Evolutionary conservation across 2,888 invertebrate genomes (phyloP), one percentile per base, ranked within the genome.

Genomic region (Oscheius sp.): DNA sequence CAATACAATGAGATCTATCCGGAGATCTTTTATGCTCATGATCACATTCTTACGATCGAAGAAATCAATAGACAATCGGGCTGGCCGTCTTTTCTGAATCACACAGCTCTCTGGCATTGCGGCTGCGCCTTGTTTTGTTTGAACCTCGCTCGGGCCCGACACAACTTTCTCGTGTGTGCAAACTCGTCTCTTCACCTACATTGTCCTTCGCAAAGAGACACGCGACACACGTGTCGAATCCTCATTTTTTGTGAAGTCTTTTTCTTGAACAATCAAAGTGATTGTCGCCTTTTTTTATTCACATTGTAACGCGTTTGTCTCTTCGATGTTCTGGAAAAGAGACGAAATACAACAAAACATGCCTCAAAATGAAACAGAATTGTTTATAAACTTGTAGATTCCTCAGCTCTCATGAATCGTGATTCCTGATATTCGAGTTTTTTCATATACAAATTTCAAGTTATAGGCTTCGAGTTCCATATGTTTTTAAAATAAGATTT

Each of bases 181-280:
- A 59, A 59, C 59, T 59, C 41, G 57, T 57, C 57, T 57, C 59
- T 41, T 59, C 59, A 41, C 41, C 41, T 59, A 59, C 59, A 59
- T 59, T 59, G 41, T 59, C 57, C 56, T 9, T 32, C 36, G 28
- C 4, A n/a, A 28, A 8, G 12, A 50, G 24, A 20, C 30, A 54
- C 6, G 30, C 8, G 51, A 51, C 6, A 30, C 28, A 32, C n/a
- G 51, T 32, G 17, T 14, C 14, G n/a, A n/a, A n/a, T n/a, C n/a
- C n/a, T n/a, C n/a, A n/a, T n/a, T n/a, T n/a, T 36, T 36, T 36
- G 9, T 12, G 14, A 36, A 36, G 38, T 49, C 49, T 49, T 26
- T 20, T 26, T 49, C 49, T 49, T 41, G 36, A 9, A 8, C 36
- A 9, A 9, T 36, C 36, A 6, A n/a, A n/a, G n/a, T 12, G 36